A percentile compares a stretch with the other conserved stretches of the same genome.
phyloP scores from a whole-genome alignment of 2,888 invertebrate genomes.

The Chrysopilus asiliformis region DNA sequence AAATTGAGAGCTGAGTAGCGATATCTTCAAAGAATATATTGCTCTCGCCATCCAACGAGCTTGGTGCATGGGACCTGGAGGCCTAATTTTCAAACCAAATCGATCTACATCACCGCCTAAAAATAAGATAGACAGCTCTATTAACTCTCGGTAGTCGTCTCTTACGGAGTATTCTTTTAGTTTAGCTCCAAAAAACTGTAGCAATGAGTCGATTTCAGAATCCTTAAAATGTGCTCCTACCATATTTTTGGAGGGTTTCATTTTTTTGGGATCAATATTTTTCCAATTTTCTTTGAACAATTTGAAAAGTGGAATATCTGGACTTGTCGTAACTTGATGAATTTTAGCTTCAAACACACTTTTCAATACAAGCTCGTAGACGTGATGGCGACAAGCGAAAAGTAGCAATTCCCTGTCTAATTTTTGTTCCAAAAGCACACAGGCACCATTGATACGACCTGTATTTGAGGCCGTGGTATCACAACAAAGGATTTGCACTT shows the following conservation, averaged over 20 bases:
- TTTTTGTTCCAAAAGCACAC: constrained; percentile 17
- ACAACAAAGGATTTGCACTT: constrained; percentile 18
- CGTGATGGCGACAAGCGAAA: constrained; percentile 12
- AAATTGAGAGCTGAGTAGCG: constrained; percentile 9
- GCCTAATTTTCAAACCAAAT: constrained; percentile 13
- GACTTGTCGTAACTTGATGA: constrained; percentile 16
- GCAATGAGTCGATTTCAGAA: constrained; percentile 16
- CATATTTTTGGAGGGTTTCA: no score
- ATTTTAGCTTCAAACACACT: constrained; percentile 15
- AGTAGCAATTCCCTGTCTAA: constrained; percentile 11
- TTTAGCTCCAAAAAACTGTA: constrained; percentile 1
- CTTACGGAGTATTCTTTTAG: constrained; percentile 14
- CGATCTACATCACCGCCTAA: constrained; percentile 9
- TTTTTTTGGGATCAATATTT: no score
- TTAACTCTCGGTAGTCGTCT: constrained; percentile 18
- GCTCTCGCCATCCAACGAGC: constrained; percentile 22
- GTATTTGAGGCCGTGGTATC: constrained; percentile 20
- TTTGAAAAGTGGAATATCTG: constrained; percentile 19
- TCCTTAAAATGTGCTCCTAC: constrained; percentile 14
- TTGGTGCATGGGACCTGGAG: constrained; percentile 24
- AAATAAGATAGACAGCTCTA: constrained; percentile 12
- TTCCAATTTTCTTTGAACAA: no score
- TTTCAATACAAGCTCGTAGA: no score
- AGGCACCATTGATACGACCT: constrained; percentile 18
- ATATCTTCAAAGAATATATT: constrained; percentile 19